Evolutionary conservation across 2,888 invertebrate species (phyloP), one percentile per base, ranked within the genome.

Genomic region (Spisula solida): DNA sequence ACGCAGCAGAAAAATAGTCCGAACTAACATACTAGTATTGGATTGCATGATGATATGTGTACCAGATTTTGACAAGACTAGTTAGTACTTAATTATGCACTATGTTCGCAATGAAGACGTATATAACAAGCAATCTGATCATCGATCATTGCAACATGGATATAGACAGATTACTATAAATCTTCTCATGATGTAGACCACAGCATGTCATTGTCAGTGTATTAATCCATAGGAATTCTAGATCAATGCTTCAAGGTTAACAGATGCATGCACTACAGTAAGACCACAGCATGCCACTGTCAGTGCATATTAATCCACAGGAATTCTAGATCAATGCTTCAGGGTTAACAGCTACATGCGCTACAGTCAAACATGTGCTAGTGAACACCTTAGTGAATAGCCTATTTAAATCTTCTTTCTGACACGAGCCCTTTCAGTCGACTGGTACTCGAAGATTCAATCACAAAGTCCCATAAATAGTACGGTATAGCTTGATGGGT

Each of bases 301-400:
- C 75, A 18, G 75, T 75, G 75, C n/a, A n/a, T 5, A 31, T 75
- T 75, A 75, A 75, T 75, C 75, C 34, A 31, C 34, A 31, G 34
- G 75, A 75, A 75, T 75, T 31, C 18, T 75, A 75, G 18, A 75
- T 75, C 75, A 70, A 70, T 70, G 56, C 20, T 56, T 56, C 20
- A 5, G 4, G 8, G 12, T 8, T 25, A n/a, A 5, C n/a, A n/a
- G 20, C 5, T 8, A 66, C 14, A 60, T 66, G 51, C 51, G n/a
- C 25, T 66, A 66, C 25, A 25, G 2, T 2, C 25, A 56, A n/a
- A 56, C 56, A 56, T n/a, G 20, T 56, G 41, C 41, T 41, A 41
- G 41, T 41, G 2, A 41, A 8, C 41, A 41, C 2, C 41, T 41
- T 41, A 41, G 41, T 41, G 41, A 41, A 41, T 41, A n/a, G n/a